phyloP scores from a whole-genome alignment of 2,888 invertebrate genomes.

The Creontiades dilutus region DNA sequence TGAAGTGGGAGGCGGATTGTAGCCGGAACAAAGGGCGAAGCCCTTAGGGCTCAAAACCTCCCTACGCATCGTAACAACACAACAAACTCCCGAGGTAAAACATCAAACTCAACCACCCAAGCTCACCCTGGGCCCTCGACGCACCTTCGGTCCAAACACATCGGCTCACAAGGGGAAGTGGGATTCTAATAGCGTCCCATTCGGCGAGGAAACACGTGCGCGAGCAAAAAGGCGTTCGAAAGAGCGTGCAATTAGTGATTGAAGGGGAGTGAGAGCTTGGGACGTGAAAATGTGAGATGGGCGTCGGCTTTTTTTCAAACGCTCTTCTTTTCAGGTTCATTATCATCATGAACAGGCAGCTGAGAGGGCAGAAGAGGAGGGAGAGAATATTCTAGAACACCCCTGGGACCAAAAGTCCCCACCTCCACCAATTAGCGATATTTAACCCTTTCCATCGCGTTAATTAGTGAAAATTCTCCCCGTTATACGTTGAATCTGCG shows the following conservation, averaged over 20 bases:
- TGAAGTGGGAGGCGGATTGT: slow-evolving; percentile 49
- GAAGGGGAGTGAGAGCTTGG: slow-evolving; percentile 6
- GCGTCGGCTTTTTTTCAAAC: not conserved
- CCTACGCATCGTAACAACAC: slow-evolving; percentile 31
- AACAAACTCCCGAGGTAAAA: slow-evolving; percentile 37
- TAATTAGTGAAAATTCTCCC: not conserved
- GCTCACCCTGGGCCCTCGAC: not conserved
- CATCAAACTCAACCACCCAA: slow-evolving; percentile 6
- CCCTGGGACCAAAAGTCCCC: not conserved
- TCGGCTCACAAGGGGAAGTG: not conserved
- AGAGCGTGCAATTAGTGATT: slow-evolving; percentile 45
- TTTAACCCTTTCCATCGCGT: slow-evolving; percentile 42
- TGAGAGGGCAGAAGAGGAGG: not conserved
- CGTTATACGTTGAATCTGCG: not conserved
- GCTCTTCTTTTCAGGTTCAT: slow-evolving; percentile 26
- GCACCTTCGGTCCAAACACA: not conserved
- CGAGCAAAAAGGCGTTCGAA: not conserved
- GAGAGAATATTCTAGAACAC: not conserved
- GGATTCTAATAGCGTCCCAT: not conserved
- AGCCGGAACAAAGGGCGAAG: slow-evolving; percentile 46
- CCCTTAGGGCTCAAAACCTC: slow-evolving; percentile 3
- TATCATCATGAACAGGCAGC: slow-evolving; percentile 5
- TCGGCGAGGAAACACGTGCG: not conserved
- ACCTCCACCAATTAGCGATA: slow-evolving; percentile 6
- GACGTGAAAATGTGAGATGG: slow-evolving; percentile 17